These are phyloP conservation scores for Mya arenaria DNA, from an alignment of 1,140 invertebrate genomes.

Conservation along the genomic window DNA sequence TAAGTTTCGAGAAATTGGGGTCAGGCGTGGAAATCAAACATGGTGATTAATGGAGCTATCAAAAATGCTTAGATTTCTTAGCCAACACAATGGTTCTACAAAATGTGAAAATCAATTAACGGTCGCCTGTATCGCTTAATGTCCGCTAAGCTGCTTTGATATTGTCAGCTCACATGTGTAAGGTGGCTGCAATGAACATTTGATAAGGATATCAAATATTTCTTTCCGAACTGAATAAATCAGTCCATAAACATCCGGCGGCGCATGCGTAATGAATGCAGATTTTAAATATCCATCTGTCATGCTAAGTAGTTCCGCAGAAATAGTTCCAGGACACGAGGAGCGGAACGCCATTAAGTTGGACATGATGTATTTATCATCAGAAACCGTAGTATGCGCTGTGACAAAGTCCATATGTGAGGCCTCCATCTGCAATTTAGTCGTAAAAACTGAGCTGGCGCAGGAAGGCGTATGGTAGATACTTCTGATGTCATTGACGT, in stretches of 20 bases:
- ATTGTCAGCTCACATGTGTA: constrained; percentile 32
- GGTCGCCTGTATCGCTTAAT: too few species aligned
- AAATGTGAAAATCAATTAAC: too few species aligned
- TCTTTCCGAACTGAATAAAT: constrained; percentile 10
- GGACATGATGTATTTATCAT: not conserved
- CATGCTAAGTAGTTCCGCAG: constrained; percentile 12
- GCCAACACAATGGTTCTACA: too few species aligned
- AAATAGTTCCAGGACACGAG: constrained; percentile 29
- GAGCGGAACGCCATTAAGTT: not conserved
- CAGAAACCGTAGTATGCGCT: not conserved
- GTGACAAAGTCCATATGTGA: constrained; percentile 40
- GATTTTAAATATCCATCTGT: constrained; percentile 14
- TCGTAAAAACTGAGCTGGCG: not conserved
- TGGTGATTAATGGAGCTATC: too few species aligned
- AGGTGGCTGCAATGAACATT: constrained; percentile 24
- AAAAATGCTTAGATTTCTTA: too few species aligned
- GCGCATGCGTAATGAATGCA: not conserved
- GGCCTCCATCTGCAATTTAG: constrained; percentile 23
- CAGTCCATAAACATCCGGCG: constrained; percentile 35
- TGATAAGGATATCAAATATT: not conserved
- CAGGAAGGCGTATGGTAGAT: constrained; percentile 33
- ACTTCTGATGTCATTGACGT: not conserved
- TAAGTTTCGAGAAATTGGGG: too few species aligned
- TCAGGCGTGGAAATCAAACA: too few species aligned
- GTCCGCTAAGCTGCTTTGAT: constrained; percentile 13